These are phyloP conservation scores for Scaptomyza graminum DNA, from an alignment of 1,140 invertebrate genomes.

Conservation along the genomic window DNA sequence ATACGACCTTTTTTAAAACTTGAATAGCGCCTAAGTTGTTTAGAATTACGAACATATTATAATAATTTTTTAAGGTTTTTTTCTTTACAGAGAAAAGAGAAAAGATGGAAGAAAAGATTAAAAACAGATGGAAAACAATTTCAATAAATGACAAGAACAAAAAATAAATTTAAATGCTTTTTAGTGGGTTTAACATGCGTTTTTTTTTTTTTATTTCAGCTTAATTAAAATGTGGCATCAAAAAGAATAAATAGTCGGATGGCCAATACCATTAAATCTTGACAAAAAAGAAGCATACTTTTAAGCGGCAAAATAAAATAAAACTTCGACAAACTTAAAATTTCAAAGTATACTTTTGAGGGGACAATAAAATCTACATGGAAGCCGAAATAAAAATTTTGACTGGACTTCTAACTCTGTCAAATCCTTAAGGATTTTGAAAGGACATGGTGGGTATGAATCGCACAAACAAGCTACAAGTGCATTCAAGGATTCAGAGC, in stretches of 20 bases:
- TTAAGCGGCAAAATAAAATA: neutral
- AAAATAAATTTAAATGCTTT: neutral
- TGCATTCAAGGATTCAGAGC: no score
- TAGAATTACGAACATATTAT: conserved; percentile 38
- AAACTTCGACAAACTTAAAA: neutral
- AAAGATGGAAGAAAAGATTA: conserved; percentile 49
- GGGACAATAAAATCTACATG: no score
- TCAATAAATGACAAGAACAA: conserved; percentile 41
- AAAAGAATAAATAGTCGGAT: neutral
- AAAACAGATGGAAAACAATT: conserved; percentile 24
- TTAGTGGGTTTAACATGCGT: neutral
- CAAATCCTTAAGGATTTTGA: no score
- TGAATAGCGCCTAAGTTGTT: conserved; percentile 27
- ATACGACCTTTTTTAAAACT: conserved; percentile 22
- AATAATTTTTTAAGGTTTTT: conserved; percentile 57
- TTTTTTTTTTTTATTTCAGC: neutral
- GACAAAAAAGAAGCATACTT: neutral
- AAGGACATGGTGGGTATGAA: no score
- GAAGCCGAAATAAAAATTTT: neutral
- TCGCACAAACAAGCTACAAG: no score
- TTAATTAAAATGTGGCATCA: neutral
- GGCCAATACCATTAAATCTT: neutral
- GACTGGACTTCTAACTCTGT: no score
- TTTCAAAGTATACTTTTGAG: neutral
- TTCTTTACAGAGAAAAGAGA: conserved; percentile 56